phyloP scores from a whole-genome alignment of 2,797 vertebrate genomes.

The Numenius phaeopus region DNA sequence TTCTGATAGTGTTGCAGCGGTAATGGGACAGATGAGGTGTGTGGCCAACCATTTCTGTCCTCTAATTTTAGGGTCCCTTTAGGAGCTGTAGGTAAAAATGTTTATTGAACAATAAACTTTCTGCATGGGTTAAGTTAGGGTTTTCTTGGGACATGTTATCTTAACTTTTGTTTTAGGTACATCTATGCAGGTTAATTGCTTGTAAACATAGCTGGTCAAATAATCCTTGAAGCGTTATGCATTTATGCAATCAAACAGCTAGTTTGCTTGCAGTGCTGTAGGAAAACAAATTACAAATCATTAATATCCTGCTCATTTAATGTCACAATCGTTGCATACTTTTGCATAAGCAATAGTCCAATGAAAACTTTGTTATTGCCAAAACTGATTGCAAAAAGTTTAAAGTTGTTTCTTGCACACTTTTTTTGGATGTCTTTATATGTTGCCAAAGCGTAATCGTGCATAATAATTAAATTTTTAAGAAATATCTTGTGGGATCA shows the following conservation, averaged over 20 bases:
- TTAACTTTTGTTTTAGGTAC: background rate
- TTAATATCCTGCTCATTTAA: background rate
- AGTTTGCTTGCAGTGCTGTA: background rate
- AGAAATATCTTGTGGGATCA: background rate
- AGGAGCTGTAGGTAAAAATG: background rate
- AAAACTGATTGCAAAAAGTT: background rate
- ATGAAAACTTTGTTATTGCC: background rate
- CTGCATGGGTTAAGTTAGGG: background rate
- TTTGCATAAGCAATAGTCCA: background rate
- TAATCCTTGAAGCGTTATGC: background rate
- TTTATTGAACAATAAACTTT: background rate
- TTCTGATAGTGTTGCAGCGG: background rate
- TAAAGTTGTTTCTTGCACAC: background rate
- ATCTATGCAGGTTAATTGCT: background rate
- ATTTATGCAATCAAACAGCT: background rate
- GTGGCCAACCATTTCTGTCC: background rate
- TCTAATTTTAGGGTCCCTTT: background rate
- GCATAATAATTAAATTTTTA: background rate
- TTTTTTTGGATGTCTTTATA: background rate
- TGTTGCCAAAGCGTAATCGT: background rate
- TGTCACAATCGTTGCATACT: background rate
- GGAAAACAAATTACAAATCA: background rate
- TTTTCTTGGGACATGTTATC: background rate
- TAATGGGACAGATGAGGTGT: background rate
- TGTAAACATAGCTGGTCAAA: background rate